A percentile compares a stretch with the other conserved stretches of the same genome.
Conservation (phyloP, 2,888 invertebrate genomes). For the Latheticus oryzae region DNA sequence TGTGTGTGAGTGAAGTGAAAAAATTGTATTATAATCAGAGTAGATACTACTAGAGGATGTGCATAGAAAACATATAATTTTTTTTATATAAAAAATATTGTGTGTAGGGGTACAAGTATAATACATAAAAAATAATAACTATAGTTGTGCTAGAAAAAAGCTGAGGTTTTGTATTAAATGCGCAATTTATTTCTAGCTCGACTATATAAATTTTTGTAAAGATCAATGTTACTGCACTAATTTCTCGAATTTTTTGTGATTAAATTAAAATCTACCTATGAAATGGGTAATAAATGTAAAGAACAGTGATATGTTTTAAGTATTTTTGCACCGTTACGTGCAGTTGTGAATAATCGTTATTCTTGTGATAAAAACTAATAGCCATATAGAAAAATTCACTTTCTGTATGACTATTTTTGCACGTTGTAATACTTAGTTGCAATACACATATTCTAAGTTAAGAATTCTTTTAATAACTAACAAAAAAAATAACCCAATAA, state of each 20-base stretch:
- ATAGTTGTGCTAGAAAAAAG: no score
- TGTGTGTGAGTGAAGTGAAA: conserved; percentile 58
- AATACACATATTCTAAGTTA: conserved; percentile 60
- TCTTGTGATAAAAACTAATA: conserved; percentile 62
- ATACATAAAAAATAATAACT: no score
- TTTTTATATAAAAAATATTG: conserved; percentile 46
- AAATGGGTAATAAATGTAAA: conserved; percentile 49
- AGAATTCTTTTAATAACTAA: conserved; percentile 62
- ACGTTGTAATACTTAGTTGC: conserved; percentile 61
- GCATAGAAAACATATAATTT: conserved; percentile 51
- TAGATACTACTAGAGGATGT: conserved; percentile 44
- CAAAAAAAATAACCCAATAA: conserved; percentile 62
- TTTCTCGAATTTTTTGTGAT: conserved; percentile 40
- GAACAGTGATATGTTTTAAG: conserved; percentile 65
- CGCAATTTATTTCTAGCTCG: no score
- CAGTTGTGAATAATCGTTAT: conserved; percentile 59
- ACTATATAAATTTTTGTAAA: conserved; percentile 40
- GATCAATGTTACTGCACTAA: conserved; percentile 38
- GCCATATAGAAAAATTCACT: conserved; percentile 57
- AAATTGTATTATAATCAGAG: conserved; percentile 49
- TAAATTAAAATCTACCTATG: conserved; percentile 34
- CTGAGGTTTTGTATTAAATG: no score
- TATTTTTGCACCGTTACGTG: conserved; percentile 61
- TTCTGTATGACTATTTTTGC: conserved; percentile 63
- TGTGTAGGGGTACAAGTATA: conserved; percentile 42